Evolutionary conservation across 2,113 vertebrate species (phyloP).

Genomic region (Cariama cristata): DNA sequence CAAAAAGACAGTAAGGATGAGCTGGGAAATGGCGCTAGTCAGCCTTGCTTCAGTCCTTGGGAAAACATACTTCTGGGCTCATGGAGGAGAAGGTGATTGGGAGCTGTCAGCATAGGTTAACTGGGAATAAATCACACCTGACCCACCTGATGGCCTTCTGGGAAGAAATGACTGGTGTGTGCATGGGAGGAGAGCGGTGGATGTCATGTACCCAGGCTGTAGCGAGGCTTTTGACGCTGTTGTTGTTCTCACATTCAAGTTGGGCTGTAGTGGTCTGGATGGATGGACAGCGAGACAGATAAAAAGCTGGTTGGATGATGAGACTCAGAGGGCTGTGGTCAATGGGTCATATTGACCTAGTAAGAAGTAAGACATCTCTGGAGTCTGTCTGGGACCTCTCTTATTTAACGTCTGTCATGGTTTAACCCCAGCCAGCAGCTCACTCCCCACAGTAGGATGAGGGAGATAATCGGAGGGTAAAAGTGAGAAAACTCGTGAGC

Average conservation of each 20-base stretch:
- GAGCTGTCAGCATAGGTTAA: neutral
- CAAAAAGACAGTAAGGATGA: neutral
- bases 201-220: neutral
- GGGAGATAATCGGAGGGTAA: neutral
- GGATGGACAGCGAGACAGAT: neutral
- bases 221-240: neutral
- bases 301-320: neutral
- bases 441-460: neutral
- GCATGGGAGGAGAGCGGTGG: accelerated
- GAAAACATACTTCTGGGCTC: accelerated
- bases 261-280: neutral
- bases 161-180: neutral
- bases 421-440: neutral
- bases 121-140: neutral
- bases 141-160: neutral
- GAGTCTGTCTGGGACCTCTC: neutral
- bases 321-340: too few relatives aligned
- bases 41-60: neutral
- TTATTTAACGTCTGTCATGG: neutral
- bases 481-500: neutral
- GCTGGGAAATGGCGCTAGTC: neutral
- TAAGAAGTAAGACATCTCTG: accelerated
- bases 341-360: neutral
- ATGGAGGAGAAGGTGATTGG: neutral
- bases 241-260: neutral